A percentile compares a stretch with the other conserved stretches of the same genome.
These are phyloP conservation scores for Carollia perspicillata DNA, from an alignment of 2,113 vertebrate genomes.

Conservation along the genomic window DNA sequence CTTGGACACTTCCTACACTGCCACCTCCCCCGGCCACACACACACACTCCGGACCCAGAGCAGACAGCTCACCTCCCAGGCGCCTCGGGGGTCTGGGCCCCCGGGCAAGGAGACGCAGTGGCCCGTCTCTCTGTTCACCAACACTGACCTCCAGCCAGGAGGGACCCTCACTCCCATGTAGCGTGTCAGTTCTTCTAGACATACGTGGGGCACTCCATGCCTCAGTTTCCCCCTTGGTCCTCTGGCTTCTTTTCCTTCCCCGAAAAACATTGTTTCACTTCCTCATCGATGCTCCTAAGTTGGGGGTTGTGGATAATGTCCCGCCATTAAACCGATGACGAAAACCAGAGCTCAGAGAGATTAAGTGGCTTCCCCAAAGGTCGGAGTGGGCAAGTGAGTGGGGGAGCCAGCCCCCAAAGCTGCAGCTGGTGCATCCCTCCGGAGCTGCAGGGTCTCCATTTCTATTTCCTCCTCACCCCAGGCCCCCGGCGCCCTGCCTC, in stretches of 20 bases:
- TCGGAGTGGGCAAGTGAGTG: neutral
- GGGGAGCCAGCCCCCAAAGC: neutral
- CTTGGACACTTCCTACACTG: neutral
- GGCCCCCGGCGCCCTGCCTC: neutral
- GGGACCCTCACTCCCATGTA: too few species aligned
- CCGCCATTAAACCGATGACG: neutral
- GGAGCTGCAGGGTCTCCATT: neutral
- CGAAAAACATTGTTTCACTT: neutral
- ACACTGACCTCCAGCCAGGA: neutral
- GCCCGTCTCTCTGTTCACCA: rapidly evolving
- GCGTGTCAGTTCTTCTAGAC: neutral
- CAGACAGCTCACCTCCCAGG: neutral
- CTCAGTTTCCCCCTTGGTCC: neutral
- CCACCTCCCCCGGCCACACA: neutral
- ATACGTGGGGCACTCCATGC: rapidly evolving
- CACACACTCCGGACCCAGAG: neutral
- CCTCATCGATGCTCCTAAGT: neutral
- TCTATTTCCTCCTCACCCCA: neutral
- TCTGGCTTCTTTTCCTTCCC: neutral
- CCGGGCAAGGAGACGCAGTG: rapidly evolving
- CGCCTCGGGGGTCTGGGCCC: neutral
- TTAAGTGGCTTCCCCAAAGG: neutral
- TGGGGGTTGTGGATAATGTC: neutral
- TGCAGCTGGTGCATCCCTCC: neutral
- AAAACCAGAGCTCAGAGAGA: neutral